Evolutionary conservation across 2,888 invertebrate genomes (phyloP), one percentile per base, ranked within the genome.

Genomic region (Drosophila setosimentum): DNA sequence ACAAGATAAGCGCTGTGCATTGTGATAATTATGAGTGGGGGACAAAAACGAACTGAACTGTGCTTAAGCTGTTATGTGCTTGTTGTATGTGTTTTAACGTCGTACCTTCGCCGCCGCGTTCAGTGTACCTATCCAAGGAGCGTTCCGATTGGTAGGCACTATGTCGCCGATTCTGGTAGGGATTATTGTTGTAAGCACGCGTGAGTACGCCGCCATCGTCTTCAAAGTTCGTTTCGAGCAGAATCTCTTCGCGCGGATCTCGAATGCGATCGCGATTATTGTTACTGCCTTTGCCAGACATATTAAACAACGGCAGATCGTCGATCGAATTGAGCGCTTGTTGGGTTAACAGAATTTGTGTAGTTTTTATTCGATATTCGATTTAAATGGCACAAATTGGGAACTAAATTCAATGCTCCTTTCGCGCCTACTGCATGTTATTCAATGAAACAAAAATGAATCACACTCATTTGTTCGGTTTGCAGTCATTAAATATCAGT

Each of bases 161-260:
- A 21, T 91, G 83, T n/a, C 91, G 84, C 8, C 90, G 83, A 77
- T 91, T 92, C 42, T 87, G 88, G 71, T 90, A 90, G 32, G 91
- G 89, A 84, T 92, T 92, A 62, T 91, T 92, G 68, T 91, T 92
- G 78, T 93, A 93, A 50, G 93, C 93, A 42, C 91, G 91, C 30
- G 93, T 93, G 58, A 93, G 75, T n/a, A 92, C 85, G 53, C 92
- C 93, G 48, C 93, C 93, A 67, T 93, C 93, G 49, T 93, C 92
- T 83, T 93, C 93, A 67, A 93, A 93, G 80, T 93, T 93, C 18
- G 93, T 93, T 85, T 93, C 93, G 69, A 93, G 90, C n/a, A 93
- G 83, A 57, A 93, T 93, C 75, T 93, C 93, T 80, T 93, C 93
- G 63, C 93, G 92, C 3, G 92, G 93, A 91, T 93, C 93, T n/a